Evolutionary conservation across 2,797 vertebrate species (phyloP).

Genomic region (Staurois parvus): DNA sequence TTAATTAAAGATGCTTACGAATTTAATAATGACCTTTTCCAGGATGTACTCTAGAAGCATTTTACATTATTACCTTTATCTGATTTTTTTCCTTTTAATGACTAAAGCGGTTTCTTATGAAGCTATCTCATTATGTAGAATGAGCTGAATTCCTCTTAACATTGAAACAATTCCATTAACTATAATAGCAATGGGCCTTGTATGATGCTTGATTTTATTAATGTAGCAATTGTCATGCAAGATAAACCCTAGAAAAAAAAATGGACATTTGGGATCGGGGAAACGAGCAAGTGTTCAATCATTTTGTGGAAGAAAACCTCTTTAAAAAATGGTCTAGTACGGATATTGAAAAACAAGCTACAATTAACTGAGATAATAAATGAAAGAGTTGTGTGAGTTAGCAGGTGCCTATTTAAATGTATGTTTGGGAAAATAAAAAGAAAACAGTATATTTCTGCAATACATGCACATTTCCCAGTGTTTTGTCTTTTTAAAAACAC

Average conservation of each 20-base stretch:
- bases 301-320: conserved; percentile 42
- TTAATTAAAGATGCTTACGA: conserved; percentile 41
- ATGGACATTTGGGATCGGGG: conserved; percentile 29
- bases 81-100: conserved; percentile 36
- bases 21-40: conserved; percentile 34
- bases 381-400: no score
- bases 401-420: no score
- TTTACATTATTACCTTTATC: conserved; percentile 49
- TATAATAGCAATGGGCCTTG: conserved; percentile 57
- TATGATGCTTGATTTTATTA: conserved; percentile 61
- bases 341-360: conserved; percentile 29
- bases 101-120: conserved; percentile 42
- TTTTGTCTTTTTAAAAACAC: no score
- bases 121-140: conserved; percentile 51
- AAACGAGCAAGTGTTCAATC: conserved; percentile 43
- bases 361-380: conserved; percentile 5
- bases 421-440: no score
- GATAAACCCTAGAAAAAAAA: conserved; percentile 49
- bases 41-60: conserved; percentile 38
- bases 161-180: conserved; percentile 59
- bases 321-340: conserved; percentile 25
- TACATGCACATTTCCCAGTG: no score
- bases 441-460: no score
- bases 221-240: conserved; percentile 57
- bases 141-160: conserved; percentile 59